Evolutionary conservation across 2,888 invertebrate species (phyloP).

Genomic region (Ichneumoninae sp.): DNA sequence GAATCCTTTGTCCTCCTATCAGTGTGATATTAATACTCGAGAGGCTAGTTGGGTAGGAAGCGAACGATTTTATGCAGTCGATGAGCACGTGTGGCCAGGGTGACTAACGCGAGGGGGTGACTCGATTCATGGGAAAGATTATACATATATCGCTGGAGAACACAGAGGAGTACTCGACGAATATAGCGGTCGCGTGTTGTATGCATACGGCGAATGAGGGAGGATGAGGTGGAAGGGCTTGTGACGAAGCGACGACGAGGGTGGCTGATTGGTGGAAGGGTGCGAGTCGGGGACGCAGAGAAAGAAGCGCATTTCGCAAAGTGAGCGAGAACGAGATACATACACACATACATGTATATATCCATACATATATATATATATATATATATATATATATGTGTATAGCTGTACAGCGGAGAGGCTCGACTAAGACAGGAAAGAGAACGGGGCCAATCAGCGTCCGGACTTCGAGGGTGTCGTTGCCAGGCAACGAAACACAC

Average conservation of each 20-base stretch:
- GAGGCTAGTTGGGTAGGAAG: conserved; percentile 43
- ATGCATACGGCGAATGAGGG: conserved; percentile 44
- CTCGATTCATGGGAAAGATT: conserved; percentile 52
- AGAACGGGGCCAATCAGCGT: conserved; percentile 81
- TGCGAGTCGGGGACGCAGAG: conserved; percentile 47
- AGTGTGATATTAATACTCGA: conserved; percentile 58
- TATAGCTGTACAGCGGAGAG: conserved; percentile 57
- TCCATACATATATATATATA: too few relatives aligned
- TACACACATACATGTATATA: not conserved
- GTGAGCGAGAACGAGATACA: conserved; percentile 55
- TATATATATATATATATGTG: not conserved
- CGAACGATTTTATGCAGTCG: conserved; percentile 53
- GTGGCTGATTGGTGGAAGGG: conserved; percentile 69
- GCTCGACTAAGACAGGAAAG: conserved; percentile 75
- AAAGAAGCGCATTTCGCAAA: conserved; percentile 63
- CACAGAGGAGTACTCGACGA: conserved; percentile 57
- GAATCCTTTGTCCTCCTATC: conserved; percentile 56
- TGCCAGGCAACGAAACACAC: conserved; percentile 83
- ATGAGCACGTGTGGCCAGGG: conserved; percentile 57
- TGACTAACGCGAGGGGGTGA: conserved; percentile 63
- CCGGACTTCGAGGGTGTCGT: conserved; percentile 80
- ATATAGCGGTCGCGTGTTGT: conserved; percentile 60
- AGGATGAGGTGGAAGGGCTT: conserved; percentile 49
- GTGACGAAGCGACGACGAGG: conserved; percentile 39
- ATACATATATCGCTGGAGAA: conserved; percentile 37